These are phyloP conservation scores for Cynodonichthys magdalenae DNA, from an alignment of 2,797 vertebrate genomes.

Conservation along the genomic window DNA sequence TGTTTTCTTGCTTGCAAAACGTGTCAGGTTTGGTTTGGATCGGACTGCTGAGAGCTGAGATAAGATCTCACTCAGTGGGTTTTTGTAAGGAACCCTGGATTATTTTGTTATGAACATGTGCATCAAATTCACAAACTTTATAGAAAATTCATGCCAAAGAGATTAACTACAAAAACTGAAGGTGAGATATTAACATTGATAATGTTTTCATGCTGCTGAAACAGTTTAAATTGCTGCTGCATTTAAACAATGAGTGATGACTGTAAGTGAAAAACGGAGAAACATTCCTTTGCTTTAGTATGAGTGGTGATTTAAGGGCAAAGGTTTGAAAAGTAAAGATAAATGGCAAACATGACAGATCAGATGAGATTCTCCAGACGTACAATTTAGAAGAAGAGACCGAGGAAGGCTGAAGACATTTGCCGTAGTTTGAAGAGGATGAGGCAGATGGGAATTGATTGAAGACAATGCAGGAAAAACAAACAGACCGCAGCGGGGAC, in stretches of 20 bases:
- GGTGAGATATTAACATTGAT: not conserved
- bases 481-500: conserved; percentile 59
- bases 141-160: conserved; percentile 1
- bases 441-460: conserved; percentile 50
- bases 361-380: conserved; percentile 47
- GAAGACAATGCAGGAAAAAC: conserved; percentile 65
- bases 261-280: conserved; percentile 8
- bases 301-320: conserved; percentile 38
- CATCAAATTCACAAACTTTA: conserved; percentile 11
- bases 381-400: conserved; percentile 31
- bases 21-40: conserved; percentile 18
- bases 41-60: conserved; percentile 20
- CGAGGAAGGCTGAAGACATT: conserved; percentile 37
- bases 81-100: conserved; percentile 11
- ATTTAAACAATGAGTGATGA: not conserved
- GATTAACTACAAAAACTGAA: conserved; percentile 5
- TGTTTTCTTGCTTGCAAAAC: conserved; percentile 33
- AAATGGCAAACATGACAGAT: conserved; percentile 34
- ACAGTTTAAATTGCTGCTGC: conserved; percentile 1
- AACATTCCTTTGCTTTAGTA: conserved; percentile 41
- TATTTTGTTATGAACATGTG: conserved; percentile 34
- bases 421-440: conserved; percentile 15
- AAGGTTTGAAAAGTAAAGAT: conserved; percentile 41
- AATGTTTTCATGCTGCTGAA: not conserved
- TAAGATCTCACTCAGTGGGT: conserved; percentile 47